Evolutionary conservation across 2,797 vertebrate genomes (phyloP).

Genomic region (Eleutherodactylus coqui): DNA sequence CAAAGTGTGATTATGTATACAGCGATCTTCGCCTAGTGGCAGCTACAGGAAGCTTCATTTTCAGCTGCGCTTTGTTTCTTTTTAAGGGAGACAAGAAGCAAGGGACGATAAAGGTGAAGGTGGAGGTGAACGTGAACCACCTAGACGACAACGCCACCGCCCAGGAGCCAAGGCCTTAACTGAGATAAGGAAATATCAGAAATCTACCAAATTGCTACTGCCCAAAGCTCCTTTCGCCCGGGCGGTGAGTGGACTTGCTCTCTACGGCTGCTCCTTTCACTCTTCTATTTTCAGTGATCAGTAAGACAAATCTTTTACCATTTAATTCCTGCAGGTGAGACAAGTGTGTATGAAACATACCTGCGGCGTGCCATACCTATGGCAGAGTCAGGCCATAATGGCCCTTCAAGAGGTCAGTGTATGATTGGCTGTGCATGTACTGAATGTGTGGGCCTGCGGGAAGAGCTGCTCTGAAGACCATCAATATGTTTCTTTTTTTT

Average conservation of each 20-base stretch:
- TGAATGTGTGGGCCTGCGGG: too few relatives aligned
- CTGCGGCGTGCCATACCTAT: background rate
- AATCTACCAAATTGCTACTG: constrained; percentile 77
- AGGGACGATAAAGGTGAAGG: too few relatives aligned
- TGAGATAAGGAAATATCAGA: constrained; percentile 84
- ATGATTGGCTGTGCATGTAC: too few relatives aligned
- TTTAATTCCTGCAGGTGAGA: constrained; percentile 28
- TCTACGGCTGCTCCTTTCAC: background rate
- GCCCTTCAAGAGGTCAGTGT: constrained; percentile 54
- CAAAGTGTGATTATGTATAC: too few relatives aligned
- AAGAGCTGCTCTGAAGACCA: too few relatives aligned
- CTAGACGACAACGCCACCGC: constrained; percentile 70
- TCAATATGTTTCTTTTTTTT: too few relatives aligned
- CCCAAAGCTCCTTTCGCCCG: constrained; percentile 76
- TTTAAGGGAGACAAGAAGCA: background rate
- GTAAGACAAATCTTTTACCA: background rate
- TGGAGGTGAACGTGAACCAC: background rate
- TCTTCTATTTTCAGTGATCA: background rate
- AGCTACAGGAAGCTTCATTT: background rate
- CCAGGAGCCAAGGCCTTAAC: constrained; percentile 78
- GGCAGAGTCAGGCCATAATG: constrained; percentile 40
- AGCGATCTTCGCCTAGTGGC: background rate
- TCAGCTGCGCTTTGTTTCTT: background rate
- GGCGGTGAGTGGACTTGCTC: constrained; percentile 71
- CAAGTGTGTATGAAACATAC: constrained; percentile 35